Evolutionary conservation across 2,113 vertebrate species (phyloP).

Genomic region (Amblyornis subalaris): DNA sequence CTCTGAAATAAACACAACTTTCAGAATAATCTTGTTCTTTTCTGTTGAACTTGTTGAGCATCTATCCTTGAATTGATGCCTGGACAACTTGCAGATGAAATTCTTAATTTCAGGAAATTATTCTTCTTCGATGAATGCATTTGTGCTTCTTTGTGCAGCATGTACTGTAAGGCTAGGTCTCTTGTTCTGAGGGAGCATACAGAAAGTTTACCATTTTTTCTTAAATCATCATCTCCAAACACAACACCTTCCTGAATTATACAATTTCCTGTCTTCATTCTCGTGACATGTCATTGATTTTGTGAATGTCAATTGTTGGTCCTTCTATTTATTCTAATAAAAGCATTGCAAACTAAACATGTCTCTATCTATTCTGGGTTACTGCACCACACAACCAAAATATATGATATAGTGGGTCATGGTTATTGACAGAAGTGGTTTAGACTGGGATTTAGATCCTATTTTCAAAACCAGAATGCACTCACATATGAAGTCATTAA

Average conservation of each 20-base stretch:
- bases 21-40: not conserved
- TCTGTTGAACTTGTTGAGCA: not conserved
- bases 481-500: not conserved
- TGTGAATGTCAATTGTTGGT: not conserved
- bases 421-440: not conserved
- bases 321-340: slow-evolving; percentile 58
- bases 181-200: not conserved
- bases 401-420: accelerated
- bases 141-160: not conserved
- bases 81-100: not conserved
- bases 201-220: not conserved
- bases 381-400: not conserved
- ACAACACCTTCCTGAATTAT: not conserved
- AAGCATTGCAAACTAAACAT: slow-evolving; percentile 4
- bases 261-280: not conserved
- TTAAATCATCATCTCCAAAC: not conserved
- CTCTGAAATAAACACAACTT: not conserved
- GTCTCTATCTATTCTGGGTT: not conserved
- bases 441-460: not conserved
- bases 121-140: not conserved
- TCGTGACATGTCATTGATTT: not conserved
- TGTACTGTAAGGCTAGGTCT: accelerated
- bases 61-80: not conserved
- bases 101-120: not conserved
- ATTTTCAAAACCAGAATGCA: not conserved